Evolutionary conservation across 2,888 invertebrate genomes (phyloP), one percentile per base, ranked within the genome.

Genomic region (Lepidochrysops patricia): DNA sequence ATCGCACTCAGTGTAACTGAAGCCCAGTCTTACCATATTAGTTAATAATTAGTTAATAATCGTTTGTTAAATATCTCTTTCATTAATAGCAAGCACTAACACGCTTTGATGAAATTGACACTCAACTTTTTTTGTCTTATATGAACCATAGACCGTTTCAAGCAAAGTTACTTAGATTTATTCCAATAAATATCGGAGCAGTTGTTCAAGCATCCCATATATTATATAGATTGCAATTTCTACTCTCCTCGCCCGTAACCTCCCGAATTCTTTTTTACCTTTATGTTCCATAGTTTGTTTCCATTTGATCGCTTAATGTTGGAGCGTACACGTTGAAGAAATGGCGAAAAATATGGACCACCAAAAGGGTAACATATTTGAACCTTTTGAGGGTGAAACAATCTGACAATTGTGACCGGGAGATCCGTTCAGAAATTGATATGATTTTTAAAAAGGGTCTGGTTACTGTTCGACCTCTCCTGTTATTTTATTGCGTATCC

Each of bases 1-100:
- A 68, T 68, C 66, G 65, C 66, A 67, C 70, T 67, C 63, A 65
- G 62, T 65, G 65, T 67, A 60, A 62, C 48, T 62, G n/a, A 61
- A 64, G 63, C 62, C 64, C 66, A 65, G 66, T 67, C n/a, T 66
- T 66, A 66, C 66, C 63, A 62, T 64, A 61, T 66, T 62, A 62
- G 63, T 52, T 59, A 29, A 2, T 2, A 29, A 5, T 29, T 29
- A 29, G n/a, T n/a, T n/a, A n/a, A n/a, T n/a, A n/a, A n/a, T n/a
- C n/a, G n/a, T n/a, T n/a, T n/a, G n/a, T n/a, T n/a, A n/a, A n/a
- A n/a, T n/a, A n/a, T n/a, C n/a, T n/a, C n/a, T n/a, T n/a, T n/a
- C n/a, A n/a, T n/a, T n/a, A n/a, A n/a, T n/a, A n/a, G n/a, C n/a
- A n/a, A n/a, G n/a, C n/a, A n/a, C n/a, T n/a, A n/a, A n/a, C n/a